Base-by-base conservation (phyloP, 2,113 vertebrate genomes). In the Oncorhynchus tshawytscha region DNA sequence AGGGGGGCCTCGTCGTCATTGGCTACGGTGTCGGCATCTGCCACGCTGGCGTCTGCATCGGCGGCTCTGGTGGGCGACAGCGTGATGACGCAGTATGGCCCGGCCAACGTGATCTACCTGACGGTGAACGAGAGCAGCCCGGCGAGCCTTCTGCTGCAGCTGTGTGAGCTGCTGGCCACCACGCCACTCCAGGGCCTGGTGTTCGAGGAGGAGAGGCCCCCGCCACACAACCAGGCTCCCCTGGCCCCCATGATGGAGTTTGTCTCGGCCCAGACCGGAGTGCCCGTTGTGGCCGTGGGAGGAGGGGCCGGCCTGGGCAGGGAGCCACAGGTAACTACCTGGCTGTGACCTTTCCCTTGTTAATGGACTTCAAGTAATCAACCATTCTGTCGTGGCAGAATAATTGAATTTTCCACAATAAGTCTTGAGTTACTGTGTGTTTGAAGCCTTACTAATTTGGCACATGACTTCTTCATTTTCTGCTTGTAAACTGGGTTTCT, bases 211-310 rank as follows among this genome's bases (percentile, higher is more conserved):
- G 96, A 98, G 84, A 86, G 90, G 5, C 92, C 93, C 2, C 92
- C 92, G 0, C 92, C 92, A 0, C 91, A 90, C 0, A 91, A 91
- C 71, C 89, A 89, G 0, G 94, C 92, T 54, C 96, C 96, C 0
- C 93, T 98, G 72, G 96, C 96, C n/a, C 97, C 96, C 27, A 96
- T 98, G 91, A 93, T 98, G 18, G 97, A 98, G 92, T 98, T 98
- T 39, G 92, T 98, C 70, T 97, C 97, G 0, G 96, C 97, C 0
- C 97, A 98, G 91, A 97, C 96, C 3, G 94, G 96, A 0, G 95
- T 98, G 81, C 97, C 97, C 18, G 95, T 98, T 87, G 92, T 97
- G 11, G 96, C 96, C 4, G 95, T 98, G 15, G 95, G 96, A 80
- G 97, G 97, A 67, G 96, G 96, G 45, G 93, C 96, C 25, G 96